Percentiles rank a stretch among this genome's conserved stretches.
Evolutionary conservation across 2,797 vertebrate genomes (phyloP).

Genomic region (Benthosema pterotum): DNA sequence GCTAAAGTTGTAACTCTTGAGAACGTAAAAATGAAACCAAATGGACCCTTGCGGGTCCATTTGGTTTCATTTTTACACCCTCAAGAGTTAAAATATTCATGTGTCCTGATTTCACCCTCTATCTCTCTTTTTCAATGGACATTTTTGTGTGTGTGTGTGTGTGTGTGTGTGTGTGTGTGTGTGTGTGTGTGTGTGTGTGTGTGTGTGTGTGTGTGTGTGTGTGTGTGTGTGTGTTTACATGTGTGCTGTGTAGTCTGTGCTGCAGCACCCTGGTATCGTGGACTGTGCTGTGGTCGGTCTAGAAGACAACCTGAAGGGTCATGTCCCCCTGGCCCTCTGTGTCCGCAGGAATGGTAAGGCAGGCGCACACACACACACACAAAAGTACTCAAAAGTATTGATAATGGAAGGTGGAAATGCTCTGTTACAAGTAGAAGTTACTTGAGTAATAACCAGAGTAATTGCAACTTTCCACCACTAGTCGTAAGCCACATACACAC

Average conservation of each 20-base stretch:
- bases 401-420: no score
- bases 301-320: constrained; percentile 92
- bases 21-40: no score
- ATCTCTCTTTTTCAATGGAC: neutral
- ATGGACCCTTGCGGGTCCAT: no score
- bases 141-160: constrained; percentile 33
- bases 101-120: rapidly evolving
- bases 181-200: constrained; percentile 10
- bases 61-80: no score
- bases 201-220: constrained; percentile 34
- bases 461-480: no score
- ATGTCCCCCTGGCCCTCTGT: constrained; percentile 91
- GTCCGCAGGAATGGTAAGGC: constrained; percentile 88
- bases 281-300: constrained; percentile 95
- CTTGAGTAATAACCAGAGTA: no score
- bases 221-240: constrained; percentile 35
- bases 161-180: neutral
- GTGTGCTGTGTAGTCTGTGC: constrained; percentile 79
- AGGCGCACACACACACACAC: neutral
- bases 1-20: no score
- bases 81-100: no score
- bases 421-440: no score
- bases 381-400: neutral
- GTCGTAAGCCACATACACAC: neutral
- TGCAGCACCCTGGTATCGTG: constrained; percentile 85